Conservation (phyloP, 2,113 vertebrate species). For the Poecile atricapillus region DNA sequence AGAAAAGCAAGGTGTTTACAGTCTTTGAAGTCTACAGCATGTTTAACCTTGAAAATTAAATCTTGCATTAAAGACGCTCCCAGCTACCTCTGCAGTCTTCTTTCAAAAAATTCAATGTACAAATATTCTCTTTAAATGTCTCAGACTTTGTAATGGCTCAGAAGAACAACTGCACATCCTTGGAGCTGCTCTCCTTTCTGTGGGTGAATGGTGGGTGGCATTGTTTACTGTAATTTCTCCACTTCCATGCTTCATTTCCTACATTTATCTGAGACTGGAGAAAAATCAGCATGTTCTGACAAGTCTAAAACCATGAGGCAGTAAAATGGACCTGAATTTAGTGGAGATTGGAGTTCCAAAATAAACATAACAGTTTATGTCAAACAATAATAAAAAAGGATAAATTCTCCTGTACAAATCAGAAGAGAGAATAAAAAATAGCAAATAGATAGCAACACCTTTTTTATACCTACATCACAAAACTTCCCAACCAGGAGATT, state of each 20-base stretch:
- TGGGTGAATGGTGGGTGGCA: conserved; percentile 1
- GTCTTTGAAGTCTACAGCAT: conserved; percentile 35
- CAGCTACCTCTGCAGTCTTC: conserved; percentile 48
- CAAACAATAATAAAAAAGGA: conserved; percentile 70
- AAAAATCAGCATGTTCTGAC: conserved; percentile 68
- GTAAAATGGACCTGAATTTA: conserved; percentile 69
- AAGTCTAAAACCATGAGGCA: conserved; percentile 58
- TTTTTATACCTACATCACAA: conserved; percentile 66
- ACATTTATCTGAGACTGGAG: conserved; percentile 55
- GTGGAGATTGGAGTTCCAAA: conserved; percentile 63
- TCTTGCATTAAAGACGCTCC: conserved; percentile 54
- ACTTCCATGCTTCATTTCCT: conserved; percentile 69
- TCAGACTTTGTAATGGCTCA: conserved; percentile 56
- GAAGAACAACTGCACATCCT: conserved; percentile 47
- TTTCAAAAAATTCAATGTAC: conserved; percentile 59
- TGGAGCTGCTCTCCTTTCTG: conserved; percentile 39
- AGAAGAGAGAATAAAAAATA: conserved; percentile 77
- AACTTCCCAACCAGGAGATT: conserved; percentile 33
- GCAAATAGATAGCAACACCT: conserved; percentile 74
- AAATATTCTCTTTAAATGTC: conserved; percentile 59
- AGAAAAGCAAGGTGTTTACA: conserved; percentile 32
- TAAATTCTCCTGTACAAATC: conserved; percentile 80
- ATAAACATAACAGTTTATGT: conserved; percentile 75
- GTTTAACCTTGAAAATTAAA: conserved; percentile 64
- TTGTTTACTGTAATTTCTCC: conserved; percentile 58